Evolutionary conservation across 2,113 vertebrate genomes (phyloP).

Genomic region (Notothenia rossii): DNA sequence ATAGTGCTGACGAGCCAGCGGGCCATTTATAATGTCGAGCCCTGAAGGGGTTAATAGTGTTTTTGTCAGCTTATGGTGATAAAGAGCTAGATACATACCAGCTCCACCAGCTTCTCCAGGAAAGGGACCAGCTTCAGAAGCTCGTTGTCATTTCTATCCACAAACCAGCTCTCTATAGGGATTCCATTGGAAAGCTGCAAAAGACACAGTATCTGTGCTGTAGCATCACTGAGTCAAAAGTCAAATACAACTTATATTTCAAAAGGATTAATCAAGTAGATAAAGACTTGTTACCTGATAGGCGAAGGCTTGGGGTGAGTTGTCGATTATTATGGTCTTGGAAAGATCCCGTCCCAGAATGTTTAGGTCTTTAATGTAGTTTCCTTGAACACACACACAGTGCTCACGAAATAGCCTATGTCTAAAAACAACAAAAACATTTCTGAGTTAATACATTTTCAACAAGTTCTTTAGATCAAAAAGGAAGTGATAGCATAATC

Average conservation of each 20-base stretch:
- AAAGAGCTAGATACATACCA: conserved; percentile 83
- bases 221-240: background rate
- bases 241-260: no score
- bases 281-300: conserved; percentile 89
- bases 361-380: conserved; percentile 99
- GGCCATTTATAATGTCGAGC: no score
- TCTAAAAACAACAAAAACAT: conserved; percentile 72
- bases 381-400: conserved; percentile 99
- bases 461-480: background rate
- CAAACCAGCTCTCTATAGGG: conserved; percentile 99
- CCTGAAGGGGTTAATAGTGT: no score
- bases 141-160: conserved; percentile 99
- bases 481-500: background rate
- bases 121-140: conserved; percentile 98
- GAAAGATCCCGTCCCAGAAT: conserved; percentile 98
- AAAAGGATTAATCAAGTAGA: no score
- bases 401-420: conserved; percentile 98
- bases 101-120: conserved; percentile 98
- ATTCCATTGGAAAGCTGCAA: conserved; percentile 97
- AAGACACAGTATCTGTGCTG: background rate
- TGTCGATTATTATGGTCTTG: conserved; percentile 99
- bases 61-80: background rate
- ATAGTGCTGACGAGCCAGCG: no score
- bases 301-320: conserved; percentile 99
- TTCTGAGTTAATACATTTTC: background rate